Conservation (phyloP, 2,888 invertebrate species). For the Chaetoderma sp. region DNA sequence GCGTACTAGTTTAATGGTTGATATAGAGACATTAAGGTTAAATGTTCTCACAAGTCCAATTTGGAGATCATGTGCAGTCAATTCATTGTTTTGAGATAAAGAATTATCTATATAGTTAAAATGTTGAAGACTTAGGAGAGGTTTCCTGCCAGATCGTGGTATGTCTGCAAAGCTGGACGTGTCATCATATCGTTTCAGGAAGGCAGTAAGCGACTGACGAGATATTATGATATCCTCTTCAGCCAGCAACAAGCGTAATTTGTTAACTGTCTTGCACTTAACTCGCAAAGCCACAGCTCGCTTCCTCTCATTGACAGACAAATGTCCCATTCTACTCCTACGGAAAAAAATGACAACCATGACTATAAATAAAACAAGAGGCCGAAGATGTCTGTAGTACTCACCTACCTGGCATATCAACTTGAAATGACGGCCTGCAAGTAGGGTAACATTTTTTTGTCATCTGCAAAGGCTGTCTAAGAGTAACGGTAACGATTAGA, state of each 20-base stretch:
- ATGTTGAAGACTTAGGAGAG: not conserved
- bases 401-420: no score
- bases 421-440: no score
- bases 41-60: not conserved
- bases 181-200: not conserved
- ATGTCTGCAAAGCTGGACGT: not conserved
- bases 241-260: not conserved
- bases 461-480: no score
- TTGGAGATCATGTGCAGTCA: not conserved
- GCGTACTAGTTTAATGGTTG: not conserved
- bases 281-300: not conserved
- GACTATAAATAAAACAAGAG: no score
- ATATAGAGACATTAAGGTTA: not conserved
- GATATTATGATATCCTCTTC: not conserved
- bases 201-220: not conserved
- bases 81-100: not conserved
- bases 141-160: not conserved
- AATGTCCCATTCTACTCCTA: not conserved
- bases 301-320: not conserved
- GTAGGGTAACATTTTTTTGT: no score
- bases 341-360: no score
- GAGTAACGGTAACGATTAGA: no score
- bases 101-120: not conserved
- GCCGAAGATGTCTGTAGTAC: no score
- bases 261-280: not conserved